Evolutionary conservation across 2,888 invertebrate genomes (phyloP), one percentile per base, ranked within the genome.

Genomic region (Scotopteryx bipunctaria): DNA sequence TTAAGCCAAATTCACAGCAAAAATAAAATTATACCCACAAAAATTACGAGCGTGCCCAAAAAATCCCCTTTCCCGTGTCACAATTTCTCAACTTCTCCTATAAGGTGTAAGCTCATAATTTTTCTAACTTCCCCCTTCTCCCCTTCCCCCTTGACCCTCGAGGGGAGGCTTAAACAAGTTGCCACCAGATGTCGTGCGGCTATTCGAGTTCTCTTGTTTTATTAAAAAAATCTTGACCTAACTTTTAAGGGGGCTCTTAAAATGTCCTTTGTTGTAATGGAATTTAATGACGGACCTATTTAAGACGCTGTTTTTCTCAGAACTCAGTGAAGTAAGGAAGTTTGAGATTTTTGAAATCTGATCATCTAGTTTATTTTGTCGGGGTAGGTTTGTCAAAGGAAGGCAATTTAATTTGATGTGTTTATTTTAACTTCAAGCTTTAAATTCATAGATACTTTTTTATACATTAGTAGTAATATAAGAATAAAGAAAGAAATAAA

Each of bases 151-250:
- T 23, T 44, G 25, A 35, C 31, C 35, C 41, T 31, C 27, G n/a
- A 46, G 8, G 58, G 64, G 58, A 63, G 64, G 64, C 63, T 74
- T 63, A 64, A 65, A 66, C 66, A 73, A 69, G 61, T 68, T 64
- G 54, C 61, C 57, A 62, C 69, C 76, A 78, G 78, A 75, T 78
- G 78, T 73, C 69, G 76, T 61, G 57, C 16, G 64, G 68, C 73
- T 62, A 76, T 76, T 69, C 73, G 69, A 73, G 73, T 76, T 76
- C 74, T 64, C 74, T 71, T 73, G 67, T 78, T 78, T 78, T 78
- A 77, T 75, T 78, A 77, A 78, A 78, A 76, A 76, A 76, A 77
- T 69, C 72, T 64, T 62, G 69, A 67, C 73, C 69, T 67, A 67
- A 74, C 67, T 69, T 66, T 66, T 63, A 64, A 67, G 66, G 57